Base-by-base conservation (phyloP, 2,888 invertebrate genomes). In the Prenolepis imparis region DNA sequence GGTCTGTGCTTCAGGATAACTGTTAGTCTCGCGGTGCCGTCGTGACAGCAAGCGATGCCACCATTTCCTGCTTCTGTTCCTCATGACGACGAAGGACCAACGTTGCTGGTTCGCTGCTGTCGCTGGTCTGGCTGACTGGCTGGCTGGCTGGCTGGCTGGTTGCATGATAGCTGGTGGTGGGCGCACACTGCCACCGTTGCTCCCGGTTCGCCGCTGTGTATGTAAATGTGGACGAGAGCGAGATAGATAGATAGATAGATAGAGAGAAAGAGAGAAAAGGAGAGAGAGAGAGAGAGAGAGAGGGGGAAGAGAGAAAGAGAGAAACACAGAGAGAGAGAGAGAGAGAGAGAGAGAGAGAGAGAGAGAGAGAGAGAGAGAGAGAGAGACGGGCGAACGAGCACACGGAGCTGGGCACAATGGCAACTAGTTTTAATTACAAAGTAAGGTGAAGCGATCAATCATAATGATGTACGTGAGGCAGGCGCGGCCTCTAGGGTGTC, bases 361-460 rank as follows among this genome's bases (percentile, higher is more conserved):
- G 77, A 24, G 57, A 39, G 81, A 63, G 44, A 72, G 57, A 64
- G 57, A 64, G 52, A 82, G 85, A 82, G 88, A 86, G 84, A 80
- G 84, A 81, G 80, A 83, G 85, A 67, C 84, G 88, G 86, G 88
- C 85, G 90, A 84, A 85, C 88, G 91, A 88, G 91, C 91, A 91
- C 92, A 90, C 91, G 91, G 90, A 92, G 91, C 92, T 90, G 92
- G 93, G 94, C 93, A 94, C 94, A 94, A 94, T 94, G 94, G 93
- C 94, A 95, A 95, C 95, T 95, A 94, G 94, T 95, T 95, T 95
- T 95, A 95, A 95, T 95, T 95, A 95, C 95, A 95, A 95, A 95
- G 95, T 95, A 94, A 95, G 94, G 94, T 94, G 94, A 94, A 94
- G 94, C 94, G 94, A 95, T 95, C 95, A 95, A 95, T 95, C 95